Percentiles rank a stretch among this genome's conserved stretches.
phyloP scores from a whole-genome alignment of 2,888 invertebrate species.

The Ptilodon capucinus region DNA sequence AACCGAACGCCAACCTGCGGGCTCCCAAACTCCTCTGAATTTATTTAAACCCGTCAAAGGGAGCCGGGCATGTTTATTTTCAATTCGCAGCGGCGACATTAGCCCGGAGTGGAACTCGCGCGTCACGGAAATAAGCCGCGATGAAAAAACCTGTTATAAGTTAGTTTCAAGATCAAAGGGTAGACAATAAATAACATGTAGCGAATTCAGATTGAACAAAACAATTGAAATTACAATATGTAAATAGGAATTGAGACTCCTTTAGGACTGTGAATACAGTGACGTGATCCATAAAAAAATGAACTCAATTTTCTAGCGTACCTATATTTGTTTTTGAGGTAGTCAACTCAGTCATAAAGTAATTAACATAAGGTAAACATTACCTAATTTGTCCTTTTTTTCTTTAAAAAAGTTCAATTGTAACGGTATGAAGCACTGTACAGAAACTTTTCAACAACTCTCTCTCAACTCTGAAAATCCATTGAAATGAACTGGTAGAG shows the following conservation, averaged over 20 bases:
- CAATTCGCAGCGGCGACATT: background rate
- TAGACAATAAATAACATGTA: background rate
- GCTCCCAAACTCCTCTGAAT: background rate
- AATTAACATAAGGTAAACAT: too few relatives aligned
- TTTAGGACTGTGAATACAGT: background rate
- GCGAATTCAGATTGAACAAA: too few relatives aligned
- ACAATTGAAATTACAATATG: background rate
- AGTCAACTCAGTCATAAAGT: too few relatives aligned
- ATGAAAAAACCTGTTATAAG: background rate
- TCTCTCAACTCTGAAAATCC: background rate
- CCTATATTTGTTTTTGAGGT: background rate
- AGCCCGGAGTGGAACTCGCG: background rate
- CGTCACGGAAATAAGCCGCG: background rate
- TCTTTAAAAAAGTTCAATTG: background rate
- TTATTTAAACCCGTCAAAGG: constrained; percentile 1
- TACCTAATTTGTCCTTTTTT: background rate
- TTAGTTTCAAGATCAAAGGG: background rate
- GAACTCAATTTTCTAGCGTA: background rate
- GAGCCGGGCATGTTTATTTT: background rate
- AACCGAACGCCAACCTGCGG: background rate
- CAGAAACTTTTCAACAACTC: background rate
- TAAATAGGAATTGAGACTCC: background rate
- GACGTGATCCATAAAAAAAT: background rate
- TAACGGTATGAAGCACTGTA: background rate
- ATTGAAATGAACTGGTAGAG: background rate